These are phyloP conservation scores for Elgaria multicarinata DNA, from an alignment of 2,113 vertebrate genomes.

Conservation along the genomic window DNA sequence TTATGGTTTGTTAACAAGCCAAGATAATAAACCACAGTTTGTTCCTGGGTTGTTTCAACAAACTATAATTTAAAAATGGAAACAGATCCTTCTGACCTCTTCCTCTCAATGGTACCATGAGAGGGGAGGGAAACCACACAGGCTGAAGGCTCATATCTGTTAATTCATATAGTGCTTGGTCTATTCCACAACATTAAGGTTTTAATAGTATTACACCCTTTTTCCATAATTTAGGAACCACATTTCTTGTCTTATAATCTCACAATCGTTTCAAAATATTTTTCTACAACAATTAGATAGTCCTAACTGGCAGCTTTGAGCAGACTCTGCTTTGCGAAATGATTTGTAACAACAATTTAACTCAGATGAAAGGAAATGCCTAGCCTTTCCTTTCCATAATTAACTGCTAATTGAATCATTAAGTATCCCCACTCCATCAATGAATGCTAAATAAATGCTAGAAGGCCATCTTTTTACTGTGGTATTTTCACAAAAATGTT, in stretches of 20 bases:
- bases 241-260: neutral
- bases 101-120: neutral
- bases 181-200: neutral
- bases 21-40: neutral
- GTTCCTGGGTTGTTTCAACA: neutral
- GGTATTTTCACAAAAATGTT: neutral
- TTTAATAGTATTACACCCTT: neutral
- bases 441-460: neutral
- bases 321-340: neutral
- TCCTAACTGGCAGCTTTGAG: neutral
- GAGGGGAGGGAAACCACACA: neutral
- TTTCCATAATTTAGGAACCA: neutral
- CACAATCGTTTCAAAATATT: neutral
- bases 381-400: neutral
- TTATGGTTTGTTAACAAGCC: neutral
- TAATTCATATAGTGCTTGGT: neutral
- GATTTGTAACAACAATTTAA: neutral
- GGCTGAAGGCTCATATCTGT: neutral
- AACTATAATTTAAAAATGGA: neutral
- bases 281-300: neutral
- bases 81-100: neutral
- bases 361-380: neutral
- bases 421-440: neutral
- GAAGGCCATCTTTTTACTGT: neutral
- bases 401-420: neutral